Evolutionary conservation across 2,888 invertebrate species (phyloP), one percentile per base, ranked within the genome.

Genomic region (Xanthia togata): DNA sequence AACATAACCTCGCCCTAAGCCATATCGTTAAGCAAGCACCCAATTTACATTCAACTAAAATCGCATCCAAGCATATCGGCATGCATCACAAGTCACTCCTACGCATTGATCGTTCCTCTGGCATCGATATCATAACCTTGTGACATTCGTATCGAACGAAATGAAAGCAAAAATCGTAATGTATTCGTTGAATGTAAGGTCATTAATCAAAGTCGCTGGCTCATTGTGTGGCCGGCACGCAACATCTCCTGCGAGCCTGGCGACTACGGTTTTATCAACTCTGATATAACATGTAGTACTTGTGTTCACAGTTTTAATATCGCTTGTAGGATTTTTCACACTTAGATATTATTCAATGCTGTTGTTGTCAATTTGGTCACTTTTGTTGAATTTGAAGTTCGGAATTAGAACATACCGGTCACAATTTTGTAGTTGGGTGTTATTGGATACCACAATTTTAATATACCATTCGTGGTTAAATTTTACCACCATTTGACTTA

Each of bases 161-260:
- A 94, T 93, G 96, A 96, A 96, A 96, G 96, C 96, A 96, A 96
- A 96, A 96, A 96, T 96, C 94, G 94, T 96, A 96, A 96, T 96
- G 96, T 96, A 95, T 96, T 96, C 96, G 95, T 96, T 96, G 93
- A 95, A 96, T 95, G 95, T 93, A 91, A 88, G 91, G 92, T 91
- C 95, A 96, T 96, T 95, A 94, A 96, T 96, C 96, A 96, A 95
- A 88, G 96, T 96, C 96, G 90, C 84, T 93, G 92, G 94, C 95
- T 95, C 94, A 95, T 96, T 96, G 96, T 96, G 96, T 94, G 96
- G 96, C 94, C 96, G 91, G 93, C 96, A 95, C 96, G 96, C 95
- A 95, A 95, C 94, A 90, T 91, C 91, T 91, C 89, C 83, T 91
- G 91, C 93, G 89, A 84, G 89, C 83, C 89, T 91, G 92, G 91